These are phyloP conservation scores for Accipiter virgatus DNA, from an alignment of 2,113 vertebrate genomes.

Conservation along the genomic window DNA sequence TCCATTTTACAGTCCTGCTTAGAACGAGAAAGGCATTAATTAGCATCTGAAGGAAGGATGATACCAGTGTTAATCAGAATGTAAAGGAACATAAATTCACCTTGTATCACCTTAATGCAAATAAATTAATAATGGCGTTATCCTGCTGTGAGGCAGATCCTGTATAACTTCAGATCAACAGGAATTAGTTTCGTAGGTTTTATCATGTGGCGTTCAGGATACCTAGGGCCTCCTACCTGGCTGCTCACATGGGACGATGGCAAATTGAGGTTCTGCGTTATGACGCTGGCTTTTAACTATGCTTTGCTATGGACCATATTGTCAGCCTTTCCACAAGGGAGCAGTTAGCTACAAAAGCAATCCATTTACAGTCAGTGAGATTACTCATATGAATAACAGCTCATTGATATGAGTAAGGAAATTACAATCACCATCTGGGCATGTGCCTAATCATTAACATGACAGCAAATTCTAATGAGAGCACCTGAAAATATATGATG, in stretches of 20 bases:
- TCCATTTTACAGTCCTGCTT: constrained; percentile 77
- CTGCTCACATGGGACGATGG: neutral
- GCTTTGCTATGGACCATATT: neutral
- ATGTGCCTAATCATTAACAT: neutral
- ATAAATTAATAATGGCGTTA: neutral
- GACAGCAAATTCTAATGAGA: neutral
- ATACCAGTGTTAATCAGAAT: neutral
- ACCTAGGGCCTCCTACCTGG: neutral
- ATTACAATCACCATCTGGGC: constrained; percentile 9
- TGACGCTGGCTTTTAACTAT: neutral
- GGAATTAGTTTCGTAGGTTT: neutral
- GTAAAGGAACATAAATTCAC: neutral
- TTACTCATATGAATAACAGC: constrained; percentile 25
- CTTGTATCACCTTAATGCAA: neutral
- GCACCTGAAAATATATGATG: neutral
- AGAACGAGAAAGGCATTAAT: constrained; percentile 49
- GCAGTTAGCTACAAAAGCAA: neutral
- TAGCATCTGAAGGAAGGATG: constrained; percentile 2
- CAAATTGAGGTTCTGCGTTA: neutral
- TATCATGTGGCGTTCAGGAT: neutral
- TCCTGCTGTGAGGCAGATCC: neutral
- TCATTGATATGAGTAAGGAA: constrained; percentile 22
- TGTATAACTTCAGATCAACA: neutral
- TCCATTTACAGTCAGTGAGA: neutral
- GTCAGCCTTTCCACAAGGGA: neutral